Base-by-base conservation (phyloP, 2,797 vertebrate genomes). In the Florisuga fusca region DNA sequence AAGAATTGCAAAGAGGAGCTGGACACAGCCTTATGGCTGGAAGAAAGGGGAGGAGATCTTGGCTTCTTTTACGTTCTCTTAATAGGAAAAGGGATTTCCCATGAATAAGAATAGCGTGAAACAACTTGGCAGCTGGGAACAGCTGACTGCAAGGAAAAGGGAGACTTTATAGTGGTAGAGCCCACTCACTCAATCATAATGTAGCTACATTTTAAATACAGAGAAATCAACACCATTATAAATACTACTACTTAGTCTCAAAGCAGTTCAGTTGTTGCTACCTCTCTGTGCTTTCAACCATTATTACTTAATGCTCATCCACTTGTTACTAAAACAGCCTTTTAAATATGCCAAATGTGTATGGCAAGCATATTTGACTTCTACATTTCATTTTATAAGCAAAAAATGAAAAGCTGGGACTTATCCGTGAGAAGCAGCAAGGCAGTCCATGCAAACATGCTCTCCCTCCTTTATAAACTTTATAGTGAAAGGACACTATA, bases 81-180 rank as follows among this genome's bases (percentile, higher is more conserved):
- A 46, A 22, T 5, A 72, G 71, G 38, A 94, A 73, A 88, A 84
- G 51, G 73, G 79, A 82, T 91, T 95, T 92, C 91, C 69, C 82
- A 72, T 14, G 20, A 57, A 83, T 9, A 80, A 33, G 50, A 29
- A 83, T 1, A 41, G 6, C 19, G 12, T 10, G 29, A 78, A 89
- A 75, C 7, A 74, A 45, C n/a, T 55, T 84, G 64, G 76, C 76
- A 89, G 54, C n/a, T n/a, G 69, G 31, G 22, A 92, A 71, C 54
- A 83, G 53, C 33, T 79, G 54, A 43, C n/a, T 78, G 57, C 46
- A 78, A 91, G 64, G 75, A 54, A 63, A 87, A 59, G 19, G 36
- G 27, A 80, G 41, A 27, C 36, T 78, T 89, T 4, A 29, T 21
- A n/a, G 54, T 16, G 23, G 29, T 55, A 38, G 38, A 59, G 54